A percentile compares a stretch with the other conserved stretches of the same genome.
Conservation (phyloP, 1,140 invertebrate species). For the Ips typographus region DNA sequence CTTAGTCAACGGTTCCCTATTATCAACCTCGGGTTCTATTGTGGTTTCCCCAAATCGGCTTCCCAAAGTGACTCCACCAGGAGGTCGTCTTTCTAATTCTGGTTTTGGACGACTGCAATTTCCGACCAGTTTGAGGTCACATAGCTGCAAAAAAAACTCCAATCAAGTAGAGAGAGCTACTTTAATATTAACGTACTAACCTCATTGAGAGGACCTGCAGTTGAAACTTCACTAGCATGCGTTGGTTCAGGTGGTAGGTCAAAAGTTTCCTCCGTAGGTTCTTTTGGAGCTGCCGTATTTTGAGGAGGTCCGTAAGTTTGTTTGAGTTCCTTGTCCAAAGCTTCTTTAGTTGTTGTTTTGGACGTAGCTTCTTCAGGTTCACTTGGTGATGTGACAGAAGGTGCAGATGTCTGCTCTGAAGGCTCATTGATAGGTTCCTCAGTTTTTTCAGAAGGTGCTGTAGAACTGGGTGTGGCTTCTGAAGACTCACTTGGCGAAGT, state of each 20-base stretch:
- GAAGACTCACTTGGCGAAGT: slow-evolving; percentile 2
- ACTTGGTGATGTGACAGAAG: slow-evolving; percentile 1
- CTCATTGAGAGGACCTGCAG: no score
- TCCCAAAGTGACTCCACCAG: slow-evolving; percentile 1
- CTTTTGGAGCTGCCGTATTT: not conserved
- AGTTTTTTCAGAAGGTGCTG: slow-evolving; percentile 1
- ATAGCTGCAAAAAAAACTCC: no score
- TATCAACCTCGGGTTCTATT: slow-evolving; percentile 3
- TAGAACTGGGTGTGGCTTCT: slow-evolving; percentile 13
- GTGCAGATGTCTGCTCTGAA: slow-evolving; percentile 3
- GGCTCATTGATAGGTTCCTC: slow-evolving; percentile 1
- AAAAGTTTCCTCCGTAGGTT: not conserved
- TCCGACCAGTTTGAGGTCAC: no score
- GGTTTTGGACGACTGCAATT: no score
- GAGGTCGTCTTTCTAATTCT: not conserved
- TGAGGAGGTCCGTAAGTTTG: not conserved
- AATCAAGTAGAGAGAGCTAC: no score
- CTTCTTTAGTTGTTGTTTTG: not conserved
- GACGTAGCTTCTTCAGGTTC: slow-evolving; percentile 6
- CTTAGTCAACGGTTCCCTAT: slow-evolving; percentile 25
- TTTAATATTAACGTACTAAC: no score
- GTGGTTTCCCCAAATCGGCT: slow-evolving; percentile 26
- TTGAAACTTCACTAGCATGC: not conserved
- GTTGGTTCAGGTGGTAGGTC: not conserved
- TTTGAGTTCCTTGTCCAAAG: slow-evolving; percentile 1